Base-by-base conservation (phyloP, 2,888 invertebrate species). In the Allolobophora icterica region DNA sequence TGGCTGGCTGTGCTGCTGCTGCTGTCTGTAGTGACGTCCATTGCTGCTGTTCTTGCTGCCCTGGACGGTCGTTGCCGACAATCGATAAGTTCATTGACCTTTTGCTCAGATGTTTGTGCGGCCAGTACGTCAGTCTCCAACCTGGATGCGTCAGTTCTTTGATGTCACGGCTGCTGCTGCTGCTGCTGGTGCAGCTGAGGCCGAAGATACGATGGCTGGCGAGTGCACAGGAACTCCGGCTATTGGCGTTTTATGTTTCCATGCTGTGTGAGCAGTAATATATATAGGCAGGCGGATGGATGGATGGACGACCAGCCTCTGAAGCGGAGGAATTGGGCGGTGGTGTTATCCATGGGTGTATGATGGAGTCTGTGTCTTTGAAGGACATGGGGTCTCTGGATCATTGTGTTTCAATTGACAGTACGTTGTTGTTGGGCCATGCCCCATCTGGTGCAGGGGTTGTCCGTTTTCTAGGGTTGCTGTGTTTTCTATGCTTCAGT, bases 171-270 rank as follows among this genome's bases (percentile, higher is more conserved):
- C 30, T 30, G n/a, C 71, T n/a, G 71, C 21, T 52, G 52, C 52
- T 52, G 52, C 52, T 71, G 71, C 30, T 71, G 71, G 5, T 30
- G 30, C n/a, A 1, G 52, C 52, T 52, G 52, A 52, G 5, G 52
- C 40, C 13, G 40, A 40, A n/a, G 38, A 38, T 38, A 38, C 38
- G 6, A 21, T 8, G 30, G 30, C 71, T n/a, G 2, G 71, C 71
- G 71, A 71, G 71, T 71, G 71, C n/a, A n/a, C 71, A 71, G 71
- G n/a, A 30, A 71, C 71, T 71, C 71, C 2, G 71, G 71, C 30
- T 71, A 71, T 71, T n/a, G 71, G 71, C 71, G 71, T 71, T 71
- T 71, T n/a, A n/a, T 71, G 71, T n/a, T 71, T 71, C 30, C n/a
- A 71, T 30, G n/a, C 71, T 71, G 71, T n/a, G 71, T 71, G 71